phyloP scores from a whole-genome alignment of 1,140 invertebrate genomes.

The Lutraria rhynchaena region DNA sequence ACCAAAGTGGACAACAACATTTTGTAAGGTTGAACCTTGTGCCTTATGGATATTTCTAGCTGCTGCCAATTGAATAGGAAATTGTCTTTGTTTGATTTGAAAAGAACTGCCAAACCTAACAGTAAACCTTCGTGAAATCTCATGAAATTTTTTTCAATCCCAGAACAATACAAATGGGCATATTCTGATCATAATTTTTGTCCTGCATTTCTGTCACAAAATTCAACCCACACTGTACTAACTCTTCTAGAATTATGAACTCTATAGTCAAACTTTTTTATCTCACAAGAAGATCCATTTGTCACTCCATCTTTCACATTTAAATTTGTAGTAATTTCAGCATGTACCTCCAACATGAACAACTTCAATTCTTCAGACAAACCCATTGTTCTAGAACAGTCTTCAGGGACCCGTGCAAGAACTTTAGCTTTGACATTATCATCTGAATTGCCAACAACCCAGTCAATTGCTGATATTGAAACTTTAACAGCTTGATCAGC shows the following conservation, averaged over 20 bases:
- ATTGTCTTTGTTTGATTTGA: conserved; percentile 26
- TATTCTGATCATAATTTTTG: background rate
- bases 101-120: conserved; percentile 7
- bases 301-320: conserved; percentile 41
- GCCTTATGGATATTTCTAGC: conserved; percentile 58
- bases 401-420: conserved; percentile 1
- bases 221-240: conserved; percentile 46
- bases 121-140: conserved; percentile 22
- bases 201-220: no score
- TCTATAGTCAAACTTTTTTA: conserved; percentile 41
- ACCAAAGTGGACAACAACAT: conserved; percentile 47
- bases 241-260: background rate
- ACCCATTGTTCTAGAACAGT: background rate
- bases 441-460: conserved; percentile 2
- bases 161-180: background rate
- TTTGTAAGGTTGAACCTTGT: conserved; percentile 49
- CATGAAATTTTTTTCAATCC: conserved; percentile 27
- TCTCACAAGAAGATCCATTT: conserved; percentile 59
- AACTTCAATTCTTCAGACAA: background rate
- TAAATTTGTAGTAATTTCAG: conserved; percentile 11
- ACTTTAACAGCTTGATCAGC: no score
- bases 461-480: conserved; percentile 7
- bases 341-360: background rate
- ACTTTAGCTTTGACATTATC: background rate
- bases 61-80: conserved; percentile 39